These are phyloP conservation scores for Lobophora halterata DNA, from an alignment of 2,888 invertebrate genomes.

Conservation along the genomic window DNA sequence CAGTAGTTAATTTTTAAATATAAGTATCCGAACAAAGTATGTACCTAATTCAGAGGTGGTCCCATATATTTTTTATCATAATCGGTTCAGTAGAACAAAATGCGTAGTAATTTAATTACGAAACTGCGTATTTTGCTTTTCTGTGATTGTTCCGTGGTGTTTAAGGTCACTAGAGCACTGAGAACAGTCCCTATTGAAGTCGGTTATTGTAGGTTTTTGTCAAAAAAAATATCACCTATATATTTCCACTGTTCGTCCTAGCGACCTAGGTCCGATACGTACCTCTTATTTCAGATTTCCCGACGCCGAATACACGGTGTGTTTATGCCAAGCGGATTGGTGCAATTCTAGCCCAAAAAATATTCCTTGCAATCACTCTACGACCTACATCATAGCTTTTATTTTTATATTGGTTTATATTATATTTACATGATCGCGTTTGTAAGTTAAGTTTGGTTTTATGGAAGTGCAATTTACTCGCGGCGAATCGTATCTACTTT, in stretches of 20 bases:
- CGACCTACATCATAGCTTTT: conserved; percentile 18
- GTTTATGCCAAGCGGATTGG: conserved; percentile 68
- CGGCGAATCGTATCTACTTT: conserved; percentile 11
- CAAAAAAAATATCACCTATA: too few relatives aligned
- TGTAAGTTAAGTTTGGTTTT: conserved; percentile 12
- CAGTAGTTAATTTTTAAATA: too few relatives aligned
- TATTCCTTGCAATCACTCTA: conserved; percentile 17
- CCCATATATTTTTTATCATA: too few relatives aligned
- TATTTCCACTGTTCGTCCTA: neutral
- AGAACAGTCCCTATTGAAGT: too few relatives aligned
- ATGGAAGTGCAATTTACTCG: conserved; percentile 2
- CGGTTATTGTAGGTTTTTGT: too few relatives aligned
- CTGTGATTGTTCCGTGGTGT: too few relatives aligned
- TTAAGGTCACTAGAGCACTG: too few relatives aligned
- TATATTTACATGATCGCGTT: conserved; percentile 15
- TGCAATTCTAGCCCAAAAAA: conserved; percentile 49
- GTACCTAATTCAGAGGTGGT: too few relatives aligned
- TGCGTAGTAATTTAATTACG: too few relatives aligned
- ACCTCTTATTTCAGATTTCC: conserved; percentile 48
- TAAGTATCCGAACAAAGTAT: too few relatives aligned
- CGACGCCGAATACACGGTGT: conserved; percentile 64
- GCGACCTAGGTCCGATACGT: neutral
- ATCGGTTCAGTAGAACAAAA: too few relatives aligned
- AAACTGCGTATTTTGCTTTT: too few relatives aligned
- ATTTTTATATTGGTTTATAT: conserved; percentile 14